phyloP scores from a whole-genome alignment of 2,797 vertebrate genomes.

The Perdix hodgsoniae region DNA sequence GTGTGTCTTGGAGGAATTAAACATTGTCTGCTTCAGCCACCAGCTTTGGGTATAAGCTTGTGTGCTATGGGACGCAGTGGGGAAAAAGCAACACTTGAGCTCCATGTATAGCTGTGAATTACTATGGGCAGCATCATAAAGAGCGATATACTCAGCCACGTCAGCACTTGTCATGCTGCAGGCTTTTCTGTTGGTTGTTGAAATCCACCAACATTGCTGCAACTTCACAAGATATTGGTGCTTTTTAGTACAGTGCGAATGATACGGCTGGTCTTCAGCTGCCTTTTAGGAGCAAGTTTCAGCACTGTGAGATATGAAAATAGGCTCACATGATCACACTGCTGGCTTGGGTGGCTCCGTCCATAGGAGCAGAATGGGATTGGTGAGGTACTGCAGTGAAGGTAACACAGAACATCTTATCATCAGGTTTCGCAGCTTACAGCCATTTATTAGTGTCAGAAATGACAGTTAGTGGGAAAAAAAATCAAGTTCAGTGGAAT shows the following conservation, averaged over 20 bases:
- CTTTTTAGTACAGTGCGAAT: conserved; percentile 52
- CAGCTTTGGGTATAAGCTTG: not conserved
- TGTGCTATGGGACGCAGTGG: not conserved
- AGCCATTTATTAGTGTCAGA: not conserved
- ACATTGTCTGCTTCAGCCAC: not conserved
- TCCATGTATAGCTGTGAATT: not conserved
- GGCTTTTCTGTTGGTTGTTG: conserved; percentile 27
- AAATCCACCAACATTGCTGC: conserved; percentile 22
- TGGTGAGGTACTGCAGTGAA: not conserved
- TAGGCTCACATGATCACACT: not conserved
- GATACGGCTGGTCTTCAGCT: conserved; percentile 17
- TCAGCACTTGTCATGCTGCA: not conserved
- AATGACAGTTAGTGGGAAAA: not conserved
- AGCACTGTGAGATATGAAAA: not conserved
- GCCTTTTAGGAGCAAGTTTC: conserved; percentile 11
- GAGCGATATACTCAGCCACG: not conserved
- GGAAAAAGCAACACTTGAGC: not conserved
- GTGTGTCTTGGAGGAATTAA: conserved; percentile 20
- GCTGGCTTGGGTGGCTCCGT: not conserved
- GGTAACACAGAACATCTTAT: not conserved
- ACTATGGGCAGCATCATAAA: not conserved
- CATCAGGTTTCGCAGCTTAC: not conserved
- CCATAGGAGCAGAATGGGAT: not conserved
- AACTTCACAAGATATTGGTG: not conserved
- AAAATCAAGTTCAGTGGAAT: not conserved